phyloP scores from a whole-genome alignment of 37 sponge, comb jelly and placozoan genomes.

The Haliclona indistincta region DNA sequence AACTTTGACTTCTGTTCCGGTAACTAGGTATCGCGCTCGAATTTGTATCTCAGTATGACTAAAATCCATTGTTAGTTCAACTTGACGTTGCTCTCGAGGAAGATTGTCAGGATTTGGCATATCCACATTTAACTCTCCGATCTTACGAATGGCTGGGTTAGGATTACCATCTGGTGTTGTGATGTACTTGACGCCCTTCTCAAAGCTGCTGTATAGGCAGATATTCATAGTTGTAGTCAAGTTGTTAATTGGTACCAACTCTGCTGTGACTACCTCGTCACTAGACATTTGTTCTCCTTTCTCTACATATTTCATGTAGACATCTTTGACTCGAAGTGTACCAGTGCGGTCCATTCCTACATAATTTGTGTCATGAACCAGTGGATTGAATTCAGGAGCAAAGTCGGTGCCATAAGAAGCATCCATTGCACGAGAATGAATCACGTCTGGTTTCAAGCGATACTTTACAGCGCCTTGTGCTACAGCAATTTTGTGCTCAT shows the following conservation, averaged over 20 bases:
- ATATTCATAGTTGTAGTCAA: not conserved
- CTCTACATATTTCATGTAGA: conserved; percentile 34
- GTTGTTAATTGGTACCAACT: not conserved
- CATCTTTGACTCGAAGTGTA: conserved; percentile 1
- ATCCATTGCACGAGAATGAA: conserved; percentile 23
- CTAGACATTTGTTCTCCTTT: conserved; percentile 22
- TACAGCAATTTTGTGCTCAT: conserved; percentile 15
- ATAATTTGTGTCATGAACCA: conserved; percentile 5
- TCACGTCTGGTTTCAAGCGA: conserved; percentile 6
- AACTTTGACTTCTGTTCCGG: conserved; percentile 24
- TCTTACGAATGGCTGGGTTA: conserved; percentile 1
- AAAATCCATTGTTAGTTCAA: conserved; percentile 29
- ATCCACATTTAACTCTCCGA: conserved; percentile 10
- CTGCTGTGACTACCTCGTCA: conserved; percentile 24
- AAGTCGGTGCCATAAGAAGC: conserved; percentile 36
- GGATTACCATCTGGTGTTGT: not conserved
- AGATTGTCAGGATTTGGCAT: conserved; percentile 27
- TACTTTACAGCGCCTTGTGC: conserved; percentile 29
- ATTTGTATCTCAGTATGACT: conserved; percentile 49
- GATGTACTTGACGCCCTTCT: conserved; percentile 1
- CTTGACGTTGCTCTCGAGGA: conserved; percentile 10
- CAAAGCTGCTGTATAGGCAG: not conserved
- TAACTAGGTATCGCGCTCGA: conserved; percentile 3
- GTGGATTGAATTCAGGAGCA: conserved; percentile 7
- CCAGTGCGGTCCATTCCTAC: not conserved